Percentiles rank a stretch among this genome's conserved stretches.
phyloP scores from a whole-genome alignment of 2,797 vertebrate genomes.

The Urophycis tenuis region DNA sequence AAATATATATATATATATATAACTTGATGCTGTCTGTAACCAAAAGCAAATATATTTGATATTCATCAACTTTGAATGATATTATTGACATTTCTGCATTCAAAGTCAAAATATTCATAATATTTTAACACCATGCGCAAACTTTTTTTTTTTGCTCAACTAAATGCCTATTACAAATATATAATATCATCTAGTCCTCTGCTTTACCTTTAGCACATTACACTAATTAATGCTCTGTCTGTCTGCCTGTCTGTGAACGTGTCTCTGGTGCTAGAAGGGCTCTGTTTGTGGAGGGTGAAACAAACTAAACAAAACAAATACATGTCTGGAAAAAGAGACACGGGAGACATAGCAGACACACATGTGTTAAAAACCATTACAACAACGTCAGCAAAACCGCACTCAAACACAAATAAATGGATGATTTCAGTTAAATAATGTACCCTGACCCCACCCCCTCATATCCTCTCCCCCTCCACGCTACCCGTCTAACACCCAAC shows the following conservation, averaged over 20 bases:
- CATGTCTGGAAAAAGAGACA: constrained; percentile 30
- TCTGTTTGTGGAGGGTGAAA: constrained; percentile 14
- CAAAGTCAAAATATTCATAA: neutral
- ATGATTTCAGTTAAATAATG: constrained; percentile 27
- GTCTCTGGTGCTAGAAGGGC: constrained; percentile 24
- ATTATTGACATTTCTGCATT: no score
- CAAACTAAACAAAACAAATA: constrained; percentile 33
- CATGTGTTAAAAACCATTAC: constrained; percentile 46
- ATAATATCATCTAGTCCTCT: neutral
- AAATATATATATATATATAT: no score
- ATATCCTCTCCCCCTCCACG: constrained; percentile 7
- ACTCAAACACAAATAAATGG: constrained; percentile 34
- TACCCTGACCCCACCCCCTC: constrained; percentile 12
- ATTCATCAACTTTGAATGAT: neutral
- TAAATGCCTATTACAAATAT: neutral
- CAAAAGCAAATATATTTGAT: neutral
- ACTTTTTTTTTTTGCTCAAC: neutral
- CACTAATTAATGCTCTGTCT: constrained; percentile 13
- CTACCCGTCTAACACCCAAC: constrained; percentile 14
- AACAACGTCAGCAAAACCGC: constrained; percentile 38
- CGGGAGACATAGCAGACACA: constrained; percentile 35
- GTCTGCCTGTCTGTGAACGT: neutral
- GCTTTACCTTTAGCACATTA: neutral
- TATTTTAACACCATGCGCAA: neutral
- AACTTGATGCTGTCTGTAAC: no score